Conservation (phyloP, 2,888 invertebrate genomes). For the Capitulum mitella region DNA sequence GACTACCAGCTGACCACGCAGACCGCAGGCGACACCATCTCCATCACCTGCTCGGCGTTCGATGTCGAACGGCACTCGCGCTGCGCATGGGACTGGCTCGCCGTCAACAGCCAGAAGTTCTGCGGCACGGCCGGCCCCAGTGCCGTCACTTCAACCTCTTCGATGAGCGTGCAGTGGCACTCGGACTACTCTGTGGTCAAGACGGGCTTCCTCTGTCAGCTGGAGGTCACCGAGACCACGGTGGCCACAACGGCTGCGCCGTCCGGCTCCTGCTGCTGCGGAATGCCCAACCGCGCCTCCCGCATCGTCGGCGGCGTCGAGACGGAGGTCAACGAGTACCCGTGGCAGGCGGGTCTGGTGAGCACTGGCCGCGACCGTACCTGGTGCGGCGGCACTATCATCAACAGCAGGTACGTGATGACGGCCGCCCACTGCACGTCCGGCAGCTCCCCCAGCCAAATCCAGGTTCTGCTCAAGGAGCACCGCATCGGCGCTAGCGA, state of each 20-base stretch:
- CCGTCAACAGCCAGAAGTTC: not conserved
- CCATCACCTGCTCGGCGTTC: not conserved
- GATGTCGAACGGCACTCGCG: not conserved
- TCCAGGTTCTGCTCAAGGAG: constrained; percentile 21
- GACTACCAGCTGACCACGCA: not conserved
- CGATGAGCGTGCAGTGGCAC: not conserved
- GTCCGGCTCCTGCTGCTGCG: not conserved
- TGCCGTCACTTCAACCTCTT: not conserved
- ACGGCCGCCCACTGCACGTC: constrained; percentile 19
- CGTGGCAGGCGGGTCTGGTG: constrained; percentile 14
- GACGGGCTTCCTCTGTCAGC: not conserved
- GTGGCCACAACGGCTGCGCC: not conserved
- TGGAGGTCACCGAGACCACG: not conserved
- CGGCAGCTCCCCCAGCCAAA: not conserved
- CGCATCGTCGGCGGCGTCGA: constrained; percentile 9
- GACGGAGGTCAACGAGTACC: not conserved
- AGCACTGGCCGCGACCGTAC: not conserved
- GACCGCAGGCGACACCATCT: not conserved
- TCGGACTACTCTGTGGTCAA: not conserved
- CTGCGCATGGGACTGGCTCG: not conserved
- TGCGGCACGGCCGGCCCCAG: not conserved
- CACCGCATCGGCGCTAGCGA: not conserved
- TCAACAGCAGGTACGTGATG: constrained; percentile 20
- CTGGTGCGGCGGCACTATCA: constrained; percentile 12
- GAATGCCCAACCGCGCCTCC: not conserved